Conservation (phyloP, 2,113 vertebrate species). For the Cheilinus undulatus region DNA sequence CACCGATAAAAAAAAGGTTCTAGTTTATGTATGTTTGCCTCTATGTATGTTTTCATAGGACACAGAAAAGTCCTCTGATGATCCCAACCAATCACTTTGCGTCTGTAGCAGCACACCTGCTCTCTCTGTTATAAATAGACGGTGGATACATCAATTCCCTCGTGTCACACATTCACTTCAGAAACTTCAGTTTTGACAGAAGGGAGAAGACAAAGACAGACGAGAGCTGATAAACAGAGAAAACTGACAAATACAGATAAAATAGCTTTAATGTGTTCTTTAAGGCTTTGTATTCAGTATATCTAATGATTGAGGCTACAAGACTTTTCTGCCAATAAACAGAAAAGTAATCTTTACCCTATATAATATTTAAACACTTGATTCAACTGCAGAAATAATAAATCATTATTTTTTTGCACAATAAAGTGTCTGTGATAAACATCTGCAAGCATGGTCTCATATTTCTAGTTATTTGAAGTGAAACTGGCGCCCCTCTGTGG, state of each 20-base stretch:
- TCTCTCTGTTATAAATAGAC: constrained; percentile 70
- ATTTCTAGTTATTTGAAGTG: not conserved
- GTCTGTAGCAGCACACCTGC: constrained; percentile 54
- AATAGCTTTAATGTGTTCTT: not conserved
- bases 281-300: not conserved
- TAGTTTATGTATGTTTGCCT: not conserved
- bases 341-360: no score
- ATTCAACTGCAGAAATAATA: no score
- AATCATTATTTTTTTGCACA: not conserved
- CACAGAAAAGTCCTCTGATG: constrained; percentile 3
- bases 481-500: not conserved
- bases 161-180: constrained; percentile 41
- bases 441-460: not conserved
- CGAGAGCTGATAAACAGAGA: not conserved
- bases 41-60: not conserved
- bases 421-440: not conserved
- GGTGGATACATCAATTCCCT: constrained; percentile 56
- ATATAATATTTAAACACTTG: no score
- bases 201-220: constrained; percentile 20
- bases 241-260: not conserved
- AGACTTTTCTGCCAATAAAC: no score
- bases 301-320: no score
- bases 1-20: not conserved
- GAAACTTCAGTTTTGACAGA: constrained; percentile 61
- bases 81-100: constrained; percentile 53